Base-by-base conservation (phyloP, 2,888 invertebrate genomes). In the Drosophila mimetica region DNA sequence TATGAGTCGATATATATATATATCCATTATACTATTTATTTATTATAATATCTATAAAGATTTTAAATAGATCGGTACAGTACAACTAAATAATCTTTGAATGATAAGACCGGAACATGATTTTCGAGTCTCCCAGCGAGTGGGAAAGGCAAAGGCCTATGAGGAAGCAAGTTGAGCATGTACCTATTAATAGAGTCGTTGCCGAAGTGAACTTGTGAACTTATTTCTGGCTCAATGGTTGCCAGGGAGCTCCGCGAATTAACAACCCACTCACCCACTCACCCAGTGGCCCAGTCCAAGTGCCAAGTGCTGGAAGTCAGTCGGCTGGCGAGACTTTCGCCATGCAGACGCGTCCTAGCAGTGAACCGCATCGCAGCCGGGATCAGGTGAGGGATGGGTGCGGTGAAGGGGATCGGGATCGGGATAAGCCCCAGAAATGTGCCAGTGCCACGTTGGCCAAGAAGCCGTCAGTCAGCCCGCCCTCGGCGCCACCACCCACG, bases 101-200 rank as follows among this genome's bases (percentile, higher is more conserved):
- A 4, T 22, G 4, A 22, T 1, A 25, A 25, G 0, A 6, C 25
- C 25, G 7, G 25, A 25, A 25, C 25, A 18, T 30, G 30, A 3
- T 11, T 46, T 28, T 11, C n/a, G 16, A 46, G 28, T 46, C 3
- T 18, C 46, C 6, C 3, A 16, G 2, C 7, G 18, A 28, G 36
- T 60, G 11, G 9, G 42, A 44, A 20, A n/a, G 14, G 30, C 18
- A 30, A 36, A 59, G 59, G 28, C 59, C 61, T 46, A 46, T 20
- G 11, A 34, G 52, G 22, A 66, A 50, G 57, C 58, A 39, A 42
- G 30, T 50, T 47, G 46, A 70, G 71, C 71, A 69, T 74, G 74
- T 66, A 60, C 70, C 89, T 84, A 84, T 88, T 88, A 88, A 88
- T 84, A 84, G 89, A 84, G 89, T 78, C 87, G 89, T 88, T 87